These are phyloP conservation scores for Lytechinus pictus DNA, from an alignment of 35 echinoderm and acorn worm genomes.

Conservation along the genomic window DNA sequence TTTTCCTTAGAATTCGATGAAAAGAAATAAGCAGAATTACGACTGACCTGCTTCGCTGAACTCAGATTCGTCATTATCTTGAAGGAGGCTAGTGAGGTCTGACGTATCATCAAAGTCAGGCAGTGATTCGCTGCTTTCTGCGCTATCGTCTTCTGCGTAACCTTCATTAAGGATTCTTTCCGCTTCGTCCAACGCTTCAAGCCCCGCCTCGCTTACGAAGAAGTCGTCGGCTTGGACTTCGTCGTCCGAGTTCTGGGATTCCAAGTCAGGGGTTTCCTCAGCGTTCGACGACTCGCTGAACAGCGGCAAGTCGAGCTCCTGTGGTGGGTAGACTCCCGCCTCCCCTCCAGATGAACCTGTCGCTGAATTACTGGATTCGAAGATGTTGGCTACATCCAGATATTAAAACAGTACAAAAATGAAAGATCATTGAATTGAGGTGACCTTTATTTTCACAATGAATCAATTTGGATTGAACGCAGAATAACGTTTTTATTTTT, in stretches of 20 bases:
- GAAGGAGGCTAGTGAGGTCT: conserved; percentile 13
- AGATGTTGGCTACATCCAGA: not conserved
- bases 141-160: not conserved
- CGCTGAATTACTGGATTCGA: not conserved
- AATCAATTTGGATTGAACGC: too few relatives aligned
- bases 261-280: not conserved
- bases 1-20: too few relatives aligned
- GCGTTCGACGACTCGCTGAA: not conserved
- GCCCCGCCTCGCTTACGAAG: not conserved
- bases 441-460: not conserved
- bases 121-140: conserved; percentile 35
- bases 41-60: not conserved
- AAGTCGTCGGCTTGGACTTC: conserved; percentile 33
- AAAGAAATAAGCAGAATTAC: too few relatives aligned
- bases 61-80: not conserved
- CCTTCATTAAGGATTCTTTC: conserved; percentile 25
- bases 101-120: conserved; percentile 31
- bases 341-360: not conserved
- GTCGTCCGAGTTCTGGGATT: not conserved
- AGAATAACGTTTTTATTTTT: too few relatives aligned
- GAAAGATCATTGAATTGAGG: not conserved
- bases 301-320: not conserved
- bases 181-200: conserved; percentile 22
- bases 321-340: not conserved
- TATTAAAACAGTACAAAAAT: not conserved